Percentiles rank a stretch among this genome's conserved stretches.
phyloP scores from a whole-genome alignment of 2,797 vertebrate genomes.

The Leucoraja ocellata region DNA sequence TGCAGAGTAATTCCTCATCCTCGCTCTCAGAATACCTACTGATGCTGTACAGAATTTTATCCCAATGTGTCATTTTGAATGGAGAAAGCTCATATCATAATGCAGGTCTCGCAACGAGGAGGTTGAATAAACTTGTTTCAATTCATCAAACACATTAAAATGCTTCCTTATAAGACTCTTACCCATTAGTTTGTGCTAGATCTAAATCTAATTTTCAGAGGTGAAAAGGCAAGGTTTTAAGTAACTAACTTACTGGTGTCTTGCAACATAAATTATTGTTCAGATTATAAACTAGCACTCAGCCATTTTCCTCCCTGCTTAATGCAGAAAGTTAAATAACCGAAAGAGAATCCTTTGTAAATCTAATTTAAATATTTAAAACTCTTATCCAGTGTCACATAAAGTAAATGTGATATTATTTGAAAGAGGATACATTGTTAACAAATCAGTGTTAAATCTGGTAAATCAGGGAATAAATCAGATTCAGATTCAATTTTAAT shows the following conservation, averaged over 20 bases:
- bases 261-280: background rate
- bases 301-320: background rate
- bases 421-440: background rate
- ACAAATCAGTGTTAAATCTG: background rate
- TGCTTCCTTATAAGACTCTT: background rate
- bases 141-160: slow-evolving; percentile 1
- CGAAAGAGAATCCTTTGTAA: background rate
- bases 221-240: slow-evolving; percentile 2
- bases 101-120: background rate
- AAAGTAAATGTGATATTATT: background rate
- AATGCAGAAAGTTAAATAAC: background rate
- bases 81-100: background rate
- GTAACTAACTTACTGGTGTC: background rate
- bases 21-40: background rate
- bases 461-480: background rate
- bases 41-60: background rate
- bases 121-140: background rate
- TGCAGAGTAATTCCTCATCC: background rate
- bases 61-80: background rate
- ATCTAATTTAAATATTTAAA: slow-evolving; percentile 7
- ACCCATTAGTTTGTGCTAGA: background rate
- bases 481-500: no score
- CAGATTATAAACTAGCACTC: background rate
- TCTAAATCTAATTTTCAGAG: background rate
- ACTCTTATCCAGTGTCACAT: background rate